A percentile compares a stretch with the other conserved stretches of the same genome.
Conservation (phyloP, 2,113 vertebrate species). For the Oceanites oceanicus region DNA sequence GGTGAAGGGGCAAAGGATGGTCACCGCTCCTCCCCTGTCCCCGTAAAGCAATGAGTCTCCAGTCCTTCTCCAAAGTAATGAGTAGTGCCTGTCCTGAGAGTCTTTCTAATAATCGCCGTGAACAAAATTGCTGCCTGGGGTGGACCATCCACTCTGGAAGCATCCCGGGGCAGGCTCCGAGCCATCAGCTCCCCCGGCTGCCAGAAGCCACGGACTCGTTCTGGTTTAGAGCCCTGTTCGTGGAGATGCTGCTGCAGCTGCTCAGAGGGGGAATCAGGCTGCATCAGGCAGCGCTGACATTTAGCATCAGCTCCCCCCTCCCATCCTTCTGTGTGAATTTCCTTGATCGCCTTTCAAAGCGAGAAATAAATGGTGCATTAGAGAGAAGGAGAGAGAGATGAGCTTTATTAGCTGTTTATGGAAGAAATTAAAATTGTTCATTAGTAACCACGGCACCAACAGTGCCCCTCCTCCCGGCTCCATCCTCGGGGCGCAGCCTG, state of each 20-base stretch:
- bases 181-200: rapidly evolving
- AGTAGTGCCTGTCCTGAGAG: not conserved
- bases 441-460: constrained; percentile 9
- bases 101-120: rapidly evolving
- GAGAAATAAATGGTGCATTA: constrained; percentile 52
- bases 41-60: rapidly evolving
- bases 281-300: constrained; percentile 18
- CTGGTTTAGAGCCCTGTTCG: rapidly evolving
- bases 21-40: not conserved
- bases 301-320: not conserved
- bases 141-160: not conserved
- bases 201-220: not conserved
- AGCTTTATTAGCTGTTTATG: constrained; percentile 65
- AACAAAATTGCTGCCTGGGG: not conserved
- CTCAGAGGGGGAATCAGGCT: not conserved
- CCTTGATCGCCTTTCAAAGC: constrained; percentile 24
- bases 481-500: not conserved
- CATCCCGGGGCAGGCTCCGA: not conserved
- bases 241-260: not conserved
- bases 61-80: not conserved
- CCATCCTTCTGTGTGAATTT: not conserved
- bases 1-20: not conserved
- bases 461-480: not conserved
- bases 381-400: constrained; percentile 22
- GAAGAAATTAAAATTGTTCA: constrained; percentile 59